These are phyloP conservation scores for Echiichthys vipera DNA, from an alignment of 2,797 vertebrate genomes.

Conservation along the genomic window DNA sequence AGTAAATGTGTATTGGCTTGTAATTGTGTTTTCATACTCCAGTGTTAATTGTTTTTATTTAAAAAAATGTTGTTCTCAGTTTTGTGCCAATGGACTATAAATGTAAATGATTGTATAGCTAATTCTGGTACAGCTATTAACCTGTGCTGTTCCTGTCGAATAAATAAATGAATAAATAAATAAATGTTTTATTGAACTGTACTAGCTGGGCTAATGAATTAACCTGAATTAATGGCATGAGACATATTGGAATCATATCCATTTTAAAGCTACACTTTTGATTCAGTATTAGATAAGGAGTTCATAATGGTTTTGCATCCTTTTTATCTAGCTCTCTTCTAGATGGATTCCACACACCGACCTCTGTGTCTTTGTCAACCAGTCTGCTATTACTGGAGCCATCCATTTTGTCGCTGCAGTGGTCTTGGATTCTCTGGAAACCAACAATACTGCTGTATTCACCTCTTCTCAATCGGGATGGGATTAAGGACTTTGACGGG, in stretches of 20 bases:
- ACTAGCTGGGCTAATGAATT: too few relatives aligned
- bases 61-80: too few relatives aligned
- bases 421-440: constrained; percentile 48
- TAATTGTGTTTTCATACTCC: too few relatives aligned
- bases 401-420: constrained; percentile 39
- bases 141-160: too few relatives aligned
- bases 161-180: too few relatives aligned
- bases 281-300: background rate
- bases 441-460: constrained; percentile 28
- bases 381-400: constrained; percentile 33
- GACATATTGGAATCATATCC: background rate
- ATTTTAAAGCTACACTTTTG: background rate
- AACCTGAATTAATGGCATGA: background rate
- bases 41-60: too few relatives aligned
- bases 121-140: too few relatives aligned
- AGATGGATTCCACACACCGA: constrained; percentile 16
- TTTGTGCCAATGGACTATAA: too few relatives aligned
- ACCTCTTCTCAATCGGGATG: constrained; percentile 40
- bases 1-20: too few relatives aligned
- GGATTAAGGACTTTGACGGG: constrained; percentile 64
- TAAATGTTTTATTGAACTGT: too few relatives aligned
- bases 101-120: too few relatives aligned
- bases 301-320: background rate
- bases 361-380: constrained; percentile 39
- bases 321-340: background rate